A percentile compares a stretch with the other conserved stretches of the same genome.
Evolutionary conservation across 2,888 invertebrate genomes (phyloP).

Genomic region (Mythimna lalbum): DNA sequence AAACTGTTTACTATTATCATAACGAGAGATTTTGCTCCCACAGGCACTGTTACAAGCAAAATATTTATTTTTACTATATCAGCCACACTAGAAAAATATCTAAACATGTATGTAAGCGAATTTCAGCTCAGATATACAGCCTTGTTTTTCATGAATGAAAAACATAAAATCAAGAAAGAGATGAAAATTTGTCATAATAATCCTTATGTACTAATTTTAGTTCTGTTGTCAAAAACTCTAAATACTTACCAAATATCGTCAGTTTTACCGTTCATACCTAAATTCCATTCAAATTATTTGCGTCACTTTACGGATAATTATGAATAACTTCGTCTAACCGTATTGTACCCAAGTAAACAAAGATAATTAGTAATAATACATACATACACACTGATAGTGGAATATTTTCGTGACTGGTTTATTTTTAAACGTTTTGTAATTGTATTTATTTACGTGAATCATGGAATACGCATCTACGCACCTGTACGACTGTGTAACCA

Average conservation of each 20-base stretch:
- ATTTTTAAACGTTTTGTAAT: constrained; percentile 8
- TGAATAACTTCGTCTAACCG: constrained; percentile 24
- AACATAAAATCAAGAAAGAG: too few species aligned
- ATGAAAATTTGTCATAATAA: not conserved
- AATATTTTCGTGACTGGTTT: constrained; percentile 8
- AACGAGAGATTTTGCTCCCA: too few species aligned
- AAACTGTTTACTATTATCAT: too few species aligned
- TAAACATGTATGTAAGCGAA: too few species aligned
- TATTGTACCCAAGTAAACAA: constrained; percentile 43
- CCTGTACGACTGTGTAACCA: constrained; percentile 18
- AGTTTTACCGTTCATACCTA: not conserved
- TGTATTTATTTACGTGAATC: constrained; percentile 47
- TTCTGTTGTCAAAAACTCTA: constrained; percentile 2
- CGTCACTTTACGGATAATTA: constrained; percentile 17
- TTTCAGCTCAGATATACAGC: too few species aligned
- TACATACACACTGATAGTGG: not conserved
- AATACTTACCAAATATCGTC: constrained; percentile 9
- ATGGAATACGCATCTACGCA: constrained; percentile 15
- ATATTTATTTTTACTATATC: too few species aligned
- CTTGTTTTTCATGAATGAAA: too few species aligned
- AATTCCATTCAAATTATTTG: constrained; percentile 23
- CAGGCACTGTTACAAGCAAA: too few species aligned
- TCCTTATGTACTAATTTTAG: not conserved
- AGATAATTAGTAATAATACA: constrained; percentile 24
- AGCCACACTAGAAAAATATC: too few species aligned